Evolutionary conservation across 2,113 vertebrate species (phyloP), one percentile per base, ranked within the genome.

Genomic region (Chitala chitala): DNA sequence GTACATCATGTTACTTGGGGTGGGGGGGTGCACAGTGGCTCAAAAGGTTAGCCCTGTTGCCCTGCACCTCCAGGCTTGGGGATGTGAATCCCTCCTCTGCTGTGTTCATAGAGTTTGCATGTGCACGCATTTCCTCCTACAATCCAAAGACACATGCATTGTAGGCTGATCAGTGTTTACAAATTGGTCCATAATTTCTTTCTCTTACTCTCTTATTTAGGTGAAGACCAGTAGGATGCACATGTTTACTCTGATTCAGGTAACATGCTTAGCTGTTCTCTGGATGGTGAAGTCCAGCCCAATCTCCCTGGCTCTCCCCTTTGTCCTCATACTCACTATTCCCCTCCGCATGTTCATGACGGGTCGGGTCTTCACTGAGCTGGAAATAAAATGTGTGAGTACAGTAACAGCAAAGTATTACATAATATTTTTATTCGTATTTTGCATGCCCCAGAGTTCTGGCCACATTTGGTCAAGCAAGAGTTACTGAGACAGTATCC

Each of bases 221-320:
- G 94, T 99, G 75, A 94, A 87, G 83, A 96, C 94, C n/a, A 91
- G 89, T 84, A 89, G 92, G 75, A 98, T 99, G 96, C 93, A 99
- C 81, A 20, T 96, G 72, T 99, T 93, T 90, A 99, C 97, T 0
- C 26, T 79, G 56, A 94, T 91, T 68, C 96, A 99, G 87, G 64
- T 95, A 7, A 0, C 89, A 4, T 91, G 93, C 75, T 89, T 99
- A 0, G 92, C 20, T 0, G 1, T 87, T 71, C 88, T 98, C 76
- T 99, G 95, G 94, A 86, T 63, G 1, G 89, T 95, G 48, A 99
- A 97, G 71, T 92, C 91, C 76, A 92, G 86, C 6, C 51, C 75
- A 0, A 84, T 84, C 26, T 96, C 95, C 0, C 89, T 99, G 24
- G 94, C 94, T 0, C 89, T 99, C 77, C 96, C 97, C 1, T 98